Base-by-base conservation (phyloP, 2,797 vertebrate species). In the Lemur catta region DNA sequence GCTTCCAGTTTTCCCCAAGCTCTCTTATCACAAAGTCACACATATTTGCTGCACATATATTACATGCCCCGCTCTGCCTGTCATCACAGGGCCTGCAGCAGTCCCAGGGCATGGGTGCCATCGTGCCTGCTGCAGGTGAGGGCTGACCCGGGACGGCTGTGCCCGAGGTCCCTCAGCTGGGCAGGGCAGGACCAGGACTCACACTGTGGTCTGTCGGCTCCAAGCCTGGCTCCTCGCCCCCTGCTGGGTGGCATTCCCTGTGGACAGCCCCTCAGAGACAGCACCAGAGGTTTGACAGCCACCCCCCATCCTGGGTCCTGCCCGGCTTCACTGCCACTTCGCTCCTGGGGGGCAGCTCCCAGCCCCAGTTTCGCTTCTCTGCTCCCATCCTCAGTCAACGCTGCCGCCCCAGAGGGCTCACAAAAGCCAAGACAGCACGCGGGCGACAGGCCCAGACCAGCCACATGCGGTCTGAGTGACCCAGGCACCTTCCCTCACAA, bases 11-110 rank as follows among this genome's bases (percentile, higher is more conserved):
- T 55, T 13, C 71, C 30, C 82, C 80, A 3, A 2, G 52, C 38
- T 80, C 84, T 46, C 65, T 94, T 22, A 41, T 35, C 30, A n/a
- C 30, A n/a, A 24, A 93, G 74, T 20, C 78, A 30, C 74, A 80
- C 75, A 65, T 46, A 17, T 35, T 7, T 43, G 46, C 15, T 9
- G 38, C 76, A 63, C 57, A 0, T 24, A 13, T 1, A 5, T 17
- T 4, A 6, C 1, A 0, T 24, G 38, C 43, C 67, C 78, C 11
- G 7, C 28, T 91, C 43, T 55, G 1, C 8, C 33, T 35, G 43
- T 72, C 59, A 4, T 11, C 52, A 0, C 17, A 1, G 22, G 8
- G 48, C 92, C 55, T 15, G 17, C 15, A 7, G 61, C 80, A 20
- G 7, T 78, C 69, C 69, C 28, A 26, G 48, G 4, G 61, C 8